Evolutionary conservation across 2,888 invertebrate genomes (phyloP), one percentile per base, ranked within the genome.

Genomic region (Aquatica leii): DNA sequence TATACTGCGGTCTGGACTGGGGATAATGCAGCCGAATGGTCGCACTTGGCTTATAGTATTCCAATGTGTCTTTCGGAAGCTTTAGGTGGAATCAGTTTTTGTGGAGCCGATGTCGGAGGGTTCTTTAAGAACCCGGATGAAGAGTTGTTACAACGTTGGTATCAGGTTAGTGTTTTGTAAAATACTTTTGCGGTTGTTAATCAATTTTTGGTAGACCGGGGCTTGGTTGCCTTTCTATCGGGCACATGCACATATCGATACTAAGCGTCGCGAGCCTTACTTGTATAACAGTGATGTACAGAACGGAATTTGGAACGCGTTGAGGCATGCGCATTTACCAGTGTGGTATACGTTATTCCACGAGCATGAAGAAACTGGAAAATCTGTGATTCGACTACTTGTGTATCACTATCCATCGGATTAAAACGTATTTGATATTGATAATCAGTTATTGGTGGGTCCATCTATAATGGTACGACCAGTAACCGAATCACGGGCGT

Each of bases 1-100:
- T 93, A 86, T 74, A 88, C 92, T 0, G 93, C 97, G 0, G 90
- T 98, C 31, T 99, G 99, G 99, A 99, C 99, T 0, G 99, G 99
- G 0, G 99, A 99, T 81, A 99, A 99, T 80, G 85, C 86, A 34
- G 98, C 95, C 0, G 94, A 97, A 43, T 99, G 99, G 99, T 86
- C 88, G 0, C 98, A 97, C 83, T 85, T 99, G 14, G 89, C 90
- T 50, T 88, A 88, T 2, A 90, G 93, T 0, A 88, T 93, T 50
- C 96, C 97, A 0, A 99, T 99, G 98, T 92, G 98, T 73, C 83
- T 99, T 1, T 92, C 94, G 0, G 84, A 97, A 51, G 90, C 92
- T 0, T 82, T 95, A 0, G 88, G 92, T 5, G 99, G 99, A 0
- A 87, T 97, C 71, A 93, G 95, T 5, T 95, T 97, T 83, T 90